Percentiles rank a stretch among this genome's conserved stretches.
Evolutionary conservation across 1,140 invertebrate genomes (phyloP).

Genomic region (Platyscapa corneri): DNA sequence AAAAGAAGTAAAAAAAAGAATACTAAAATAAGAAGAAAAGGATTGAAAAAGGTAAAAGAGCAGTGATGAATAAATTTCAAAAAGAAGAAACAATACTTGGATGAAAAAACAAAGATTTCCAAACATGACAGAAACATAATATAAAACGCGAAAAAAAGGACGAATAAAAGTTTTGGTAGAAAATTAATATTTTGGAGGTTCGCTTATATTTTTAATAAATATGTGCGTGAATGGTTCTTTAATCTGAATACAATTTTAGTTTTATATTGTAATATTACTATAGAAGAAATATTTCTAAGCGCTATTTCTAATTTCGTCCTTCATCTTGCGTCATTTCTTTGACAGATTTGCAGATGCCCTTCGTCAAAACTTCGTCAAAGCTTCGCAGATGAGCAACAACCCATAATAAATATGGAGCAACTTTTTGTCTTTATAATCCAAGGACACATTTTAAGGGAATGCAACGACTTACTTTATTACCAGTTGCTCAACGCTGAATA

Average conservation of each 20-base stretch:
- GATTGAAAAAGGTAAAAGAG: too few relatives aligned
- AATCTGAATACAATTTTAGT: too few relatives aligned
- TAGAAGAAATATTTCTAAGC: not conserved
- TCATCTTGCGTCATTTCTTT: not conserved
- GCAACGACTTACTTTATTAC: not conserved
- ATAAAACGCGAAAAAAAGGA: not conserved
- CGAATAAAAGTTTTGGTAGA: not conserved
- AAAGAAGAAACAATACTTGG: not conserved
- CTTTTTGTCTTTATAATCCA: too few relatives aligned
- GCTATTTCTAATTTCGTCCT: not conserved
- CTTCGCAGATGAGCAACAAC: not conserved
- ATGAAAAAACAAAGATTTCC: not conserved
- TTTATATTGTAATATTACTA: not conserved
- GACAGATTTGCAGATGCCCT: not conserved
- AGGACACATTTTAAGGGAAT: not conserved
- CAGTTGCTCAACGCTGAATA: not conserved
- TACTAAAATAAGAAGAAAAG: too few relatives aligned
- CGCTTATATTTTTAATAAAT: not conserved
- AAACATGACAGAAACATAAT: not conserved
- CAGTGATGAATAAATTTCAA: not conserved
- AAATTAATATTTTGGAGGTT: not conserved
- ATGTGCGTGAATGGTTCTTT: too few relatives aligned
- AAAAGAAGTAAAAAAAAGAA: too few relatives aligned
- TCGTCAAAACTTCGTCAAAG: not conserved
- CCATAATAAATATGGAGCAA: not conserved